These are phyloP conservation scores for Parelbella ahira DNA, from an alignment of 2,888 invertebrate genomes.

Conservation along the genomic window DNA sequence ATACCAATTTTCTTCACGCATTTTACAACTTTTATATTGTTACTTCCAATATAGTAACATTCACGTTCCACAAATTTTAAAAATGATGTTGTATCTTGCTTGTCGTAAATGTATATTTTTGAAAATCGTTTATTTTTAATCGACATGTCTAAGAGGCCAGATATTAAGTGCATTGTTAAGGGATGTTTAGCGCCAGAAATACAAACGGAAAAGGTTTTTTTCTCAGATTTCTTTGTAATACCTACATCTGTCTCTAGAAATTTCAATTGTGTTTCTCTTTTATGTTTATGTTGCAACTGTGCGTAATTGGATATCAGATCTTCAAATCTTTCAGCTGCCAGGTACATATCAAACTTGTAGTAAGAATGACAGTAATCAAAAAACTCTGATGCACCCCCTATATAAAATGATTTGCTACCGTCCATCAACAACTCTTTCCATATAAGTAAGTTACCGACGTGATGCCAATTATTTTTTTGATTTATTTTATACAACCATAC, in stretches of 20 bases:
- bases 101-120: slow-evolving; percentile 59
- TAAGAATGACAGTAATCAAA: slow-evolving; percentile 82
- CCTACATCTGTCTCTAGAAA: slow-evolving; percentile 23
- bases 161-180: slow-evolving; percentile 55
- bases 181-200: slow-evolving; percentile 58
- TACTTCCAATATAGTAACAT: slow-evolving; percentile 49
- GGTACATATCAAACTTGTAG: slow-evolving; percentile 67
- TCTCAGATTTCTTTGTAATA: slow-evolving; percentile 28
- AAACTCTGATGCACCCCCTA: slow-evolving; percentile 82
- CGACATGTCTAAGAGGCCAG: slow-evolving; percentile 50
- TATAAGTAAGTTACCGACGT: slow-evolving; percentile 75
- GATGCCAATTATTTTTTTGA: slow-evolving; percentile 77
- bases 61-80: slow-evolving; percentile 56
- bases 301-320: slow-evolving; percentile 44
- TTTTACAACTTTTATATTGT: slow-evolving; percentile 53
- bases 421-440: slow-evolving; percentile 82
- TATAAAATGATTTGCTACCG: slow-evolving; percentile 76
- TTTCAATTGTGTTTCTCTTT: slow-evolving; percentile 30
- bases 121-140: slow-evolving; percentile 41
- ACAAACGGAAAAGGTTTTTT: slow-evolving; percentile 42
- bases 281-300: slow-evolving; percentile 50
- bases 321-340: slow-evolving; percentile 48
- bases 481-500: slow-evolving; percentile 74
- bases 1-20: slow-evolving; percentile 62
- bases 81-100: slow-evolving; percentile 42